These are phyloP conservation scores for Actinia equina DNA, from an alignment of 64 coral and sea anemone species.

Conservation along the genomic window DNA sequence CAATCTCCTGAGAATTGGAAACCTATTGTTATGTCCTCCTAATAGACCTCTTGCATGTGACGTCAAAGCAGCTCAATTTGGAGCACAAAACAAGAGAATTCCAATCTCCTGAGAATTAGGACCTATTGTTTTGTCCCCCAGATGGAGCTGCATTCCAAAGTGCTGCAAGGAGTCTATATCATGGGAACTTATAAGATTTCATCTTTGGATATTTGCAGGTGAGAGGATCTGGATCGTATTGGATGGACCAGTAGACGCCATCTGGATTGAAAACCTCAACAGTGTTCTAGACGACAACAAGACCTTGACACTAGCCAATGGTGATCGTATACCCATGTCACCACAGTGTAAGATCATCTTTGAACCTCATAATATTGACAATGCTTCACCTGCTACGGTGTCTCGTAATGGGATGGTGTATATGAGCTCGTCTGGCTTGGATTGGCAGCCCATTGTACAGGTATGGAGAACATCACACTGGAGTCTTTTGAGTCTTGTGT, in stretches of 20 bases:
- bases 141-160: too few species aligned
- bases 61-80: too few species aligned
- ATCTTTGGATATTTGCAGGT: slow-evolving; percentile 10
- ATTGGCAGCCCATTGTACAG: slow-evolving; percentile 93
- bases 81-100: too few species aligned
- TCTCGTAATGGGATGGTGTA: slow-evolving; percentile 99
- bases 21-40: too few species aligned
- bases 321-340: slow-evolving; percentile 95
- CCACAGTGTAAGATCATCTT: slow-evolving; percentile 97
- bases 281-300: slow-evolving; percentile 96
- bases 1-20: too few species aligned
- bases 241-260: slow-evolving; percentile 91
- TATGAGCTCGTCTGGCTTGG: slow-evolving; percentile 97
- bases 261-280: slow-evolving; percentile 97
- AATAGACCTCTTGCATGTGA: too few species aligned
- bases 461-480: slow-evolving; percentile 17
- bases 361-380: slow-evolving; percentile 96
- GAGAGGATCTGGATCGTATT: slow-evolving; percentile 94
- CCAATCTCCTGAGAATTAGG: too few species aligned
- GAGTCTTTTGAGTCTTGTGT: not conserved
- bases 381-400: slow-evolving; percentile 93
- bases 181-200: too few species aligned
- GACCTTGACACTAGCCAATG: slow-evolving; percentile 90
- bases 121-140: too few species aligned
- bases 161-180: too few species aligned